Percentiles rank a stretch among this genome's conserved stretches.
Evolutionary conservation across 2,797 vertebrate species (phyloP).

Genomic region (Okamejei kenojei): DNA sequence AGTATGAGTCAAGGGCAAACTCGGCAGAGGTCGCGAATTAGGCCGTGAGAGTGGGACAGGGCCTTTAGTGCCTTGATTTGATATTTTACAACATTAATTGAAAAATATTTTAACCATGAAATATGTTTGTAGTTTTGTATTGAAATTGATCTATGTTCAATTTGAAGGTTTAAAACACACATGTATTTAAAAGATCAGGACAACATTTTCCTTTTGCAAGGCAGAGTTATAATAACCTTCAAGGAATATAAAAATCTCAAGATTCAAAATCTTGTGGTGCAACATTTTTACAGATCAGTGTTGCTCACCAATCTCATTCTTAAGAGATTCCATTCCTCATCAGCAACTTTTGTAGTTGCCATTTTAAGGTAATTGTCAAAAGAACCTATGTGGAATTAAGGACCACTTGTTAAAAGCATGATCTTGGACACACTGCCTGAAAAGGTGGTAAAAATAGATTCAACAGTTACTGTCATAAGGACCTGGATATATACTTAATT

Average conservation of each 20-base stretch:
- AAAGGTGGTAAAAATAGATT: neutral
- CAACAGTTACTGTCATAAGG: neutral
- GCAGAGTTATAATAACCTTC: neutral
- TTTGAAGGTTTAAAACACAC: neutral
- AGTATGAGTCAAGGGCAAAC: too few species aligned
- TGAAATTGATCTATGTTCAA: neutral
- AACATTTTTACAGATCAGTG: neutral
- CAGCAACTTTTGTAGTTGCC: neutral
- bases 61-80: neutral
- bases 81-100: neutral
- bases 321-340: neutral
- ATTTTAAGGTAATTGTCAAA: neutral
- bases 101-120: neutral
- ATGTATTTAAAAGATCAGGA: neutral
- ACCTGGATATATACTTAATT: neutral
- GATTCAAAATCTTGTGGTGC: neutral
- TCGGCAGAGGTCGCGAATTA: too few species aligned
- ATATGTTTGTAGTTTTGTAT: neutral
- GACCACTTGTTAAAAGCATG: neutral
- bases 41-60: too few species aligned
- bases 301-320: neutral
- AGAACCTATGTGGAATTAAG: neutral
- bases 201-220: neutral
- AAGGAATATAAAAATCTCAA: neutral
- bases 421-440: neutral